phyloP scores from a whole-genome alignment of 2,797 vertebrate species.

The Allobates femoralis region DNA sequence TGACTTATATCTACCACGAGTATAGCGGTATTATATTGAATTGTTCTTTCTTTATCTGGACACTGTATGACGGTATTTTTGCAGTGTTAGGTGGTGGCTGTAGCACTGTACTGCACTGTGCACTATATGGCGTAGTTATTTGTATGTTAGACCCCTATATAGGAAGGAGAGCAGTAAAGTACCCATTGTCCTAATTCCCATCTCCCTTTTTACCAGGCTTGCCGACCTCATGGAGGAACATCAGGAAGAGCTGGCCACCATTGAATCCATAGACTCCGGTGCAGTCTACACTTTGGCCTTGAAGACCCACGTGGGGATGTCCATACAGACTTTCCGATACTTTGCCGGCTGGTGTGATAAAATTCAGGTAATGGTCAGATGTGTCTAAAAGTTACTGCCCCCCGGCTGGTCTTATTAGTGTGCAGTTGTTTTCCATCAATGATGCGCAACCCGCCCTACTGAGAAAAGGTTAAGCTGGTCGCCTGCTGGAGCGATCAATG shows the following conservation, averaged over 20 bases:
- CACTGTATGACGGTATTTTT: too few species aligned
- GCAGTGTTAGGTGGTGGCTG: not conserved
- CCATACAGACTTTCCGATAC: slow-evolving; percentile 90
- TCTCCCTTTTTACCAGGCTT: slow-evolving; percentile 71
- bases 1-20: too few species aligned
- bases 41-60: too few species aligned
- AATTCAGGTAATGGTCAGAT: slow-evolving; percentile 80
- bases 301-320: slow-evolving; percentile 91
- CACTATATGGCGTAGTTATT: not conserved
- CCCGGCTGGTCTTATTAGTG: too few species aligned
- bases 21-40: too few species aligned
- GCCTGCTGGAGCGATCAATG: too few species aligned
- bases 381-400: not conserved
- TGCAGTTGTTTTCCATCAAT: too few species aligned
- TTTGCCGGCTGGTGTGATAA: slow-evolving; percentile 94
- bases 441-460: too few species aligned
- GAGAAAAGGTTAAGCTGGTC: too few species aligned
- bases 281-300: slow-evolving; percentile 89
- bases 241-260: slow-evolving; percentile 88
- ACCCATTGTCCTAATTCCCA: not conserved
- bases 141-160: not conserved
- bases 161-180: not conserved
- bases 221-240: slow-evolving; percentile 89
- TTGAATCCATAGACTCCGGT: slow-evolving; percentile 85
- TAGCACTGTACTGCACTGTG: not conserved